Percentiles rank a stretch among this genome's conserved stretches.
These are phyloP conservation scores for Coreius guichenoti DNA, from an alignment of 2,797 vertebrate genomes.

Conservation along the genomic window DNA sequence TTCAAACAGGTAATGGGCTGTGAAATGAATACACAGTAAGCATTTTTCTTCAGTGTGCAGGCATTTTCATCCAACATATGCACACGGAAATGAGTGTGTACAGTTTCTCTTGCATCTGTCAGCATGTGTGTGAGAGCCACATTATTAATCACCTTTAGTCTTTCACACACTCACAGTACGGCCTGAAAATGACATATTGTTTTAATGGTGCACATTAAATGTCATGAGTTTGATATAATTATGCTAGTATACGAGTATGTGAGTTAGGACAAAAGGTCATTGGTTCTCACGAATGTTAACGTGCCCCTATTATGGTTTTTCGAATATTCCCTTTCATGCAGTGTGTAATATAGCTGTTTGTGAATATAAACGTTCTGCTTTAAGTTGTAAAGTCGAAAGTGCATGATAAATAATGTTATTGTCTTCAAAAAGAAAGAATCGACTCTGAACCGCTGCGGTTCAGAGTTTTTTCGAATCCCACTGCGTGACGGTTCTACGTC, in stretches of 20 bases:
- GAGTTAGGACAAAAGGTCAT: constrained; percentile 68
- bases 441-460: too few relatives aligned
- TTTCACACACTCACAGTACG: neutral
- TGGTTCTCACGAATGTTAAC: constrained; percentile 56
- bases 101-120: constrained; percentile 20
- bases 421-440: too few relatives aligned
- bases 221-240: constrained; percentile 54
- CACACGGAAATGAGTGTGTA: neutral
- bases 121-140: constrained; percentile 13
- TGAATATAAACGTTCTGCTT: too few relatives aligned
- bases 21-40: constrained; percentile 53
- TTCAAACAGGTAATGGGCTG: constrained; percentile 51
- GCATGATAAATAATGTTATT: too few relatives aligned
- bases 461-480: too few relatives aligned
- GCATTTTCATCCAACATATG: constrained; percentile 36
- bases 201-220: constrained; percentile 49
- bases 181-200: constrained; percentile 8
- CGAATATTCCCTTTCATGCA: too few relatives aligned
- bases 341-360: too few relatives aligned
- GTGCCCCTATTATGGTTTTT: too few relatives aligned
- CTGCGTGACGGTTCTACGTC: too few relatives aligned
- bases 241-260: constrained; percentile 37
- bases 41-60: constrained; percentile 42
- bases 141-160: constrained; percentile 20
- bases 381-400: too few relatives aligned